A percentile compares a stretch with the other conserved stretches of the same genome.
phyloP scores from a whole-genome alignment of 1,140 invertebrate genomes.

The Bombus picipes region DNA sequence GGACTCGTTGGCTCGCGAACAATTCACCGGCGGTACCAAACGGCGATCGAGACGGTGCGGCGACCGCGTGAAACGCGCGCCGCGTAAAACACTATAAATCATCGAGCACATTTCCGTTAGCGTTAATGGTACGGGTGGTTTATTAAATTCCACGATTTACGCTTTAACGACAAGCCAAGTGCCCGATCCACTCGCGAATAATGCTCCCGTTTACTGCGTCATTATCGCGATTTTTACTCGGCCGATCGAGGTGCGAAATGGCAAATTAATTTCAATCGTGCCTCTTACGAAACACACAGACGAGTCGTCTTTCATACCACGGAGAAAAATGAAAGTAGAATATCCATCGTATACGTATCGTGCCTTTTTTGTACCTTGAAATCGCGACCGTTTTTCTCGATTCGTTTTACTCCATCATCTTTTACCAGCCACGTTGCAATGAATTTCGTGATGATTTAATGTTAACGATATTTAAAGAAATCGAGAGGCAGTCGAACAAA shows the following conservation, averaged over 20 bases:
- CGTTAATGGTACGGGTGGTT: slow-evolving; percentile 51
- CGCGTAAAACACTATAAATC: slow-evolving; percentile 50
- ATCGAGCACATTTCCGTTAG: slow-evolving; percentile 40
- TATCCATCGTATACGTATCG: not conserved
- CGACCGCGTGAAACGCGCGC: not conserved
- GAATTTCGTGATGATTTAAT: not conserved
- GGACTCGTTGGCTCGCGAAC: not conserved
- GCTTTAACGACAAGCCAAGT: not conserved
- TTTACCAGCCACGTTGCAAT: not conserved
- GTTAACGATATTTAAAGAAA: not conserved
- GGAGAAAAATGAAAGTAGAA: slow-evolving; percentile 19
- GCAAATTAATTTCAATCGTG: slow-evolving; percentile 56
- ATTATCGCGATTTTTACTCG: slow-evolving; percentile 59
- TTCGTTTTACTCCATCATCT: not conserved
- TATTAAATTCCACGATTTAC: slow-evolving; percentile 62
- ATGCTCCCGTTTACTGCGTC: slow-evolving; percentile 50
- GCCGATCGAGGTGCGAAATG: slow-evolving; percentile 38
- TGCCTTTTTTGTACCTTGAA: not conserved
- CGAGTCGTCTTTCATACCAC: not conserved
- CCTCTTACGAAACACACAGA: slow-evolving; percentile 22
- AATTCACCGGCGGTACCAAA: not conserved
- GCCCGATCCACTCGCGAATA: slow-evolving; percentile 39
- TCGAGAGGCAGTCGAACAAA: too few relatives aligned
- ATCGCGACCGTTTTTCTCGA: not conserved
- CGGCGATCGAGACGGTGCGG: not conserved